These are phyloP conservation scores for Ligdia adustata DNA, from an alignment of 2,888 invertebrate genomes.

Conservation along the genomic window DNA sequence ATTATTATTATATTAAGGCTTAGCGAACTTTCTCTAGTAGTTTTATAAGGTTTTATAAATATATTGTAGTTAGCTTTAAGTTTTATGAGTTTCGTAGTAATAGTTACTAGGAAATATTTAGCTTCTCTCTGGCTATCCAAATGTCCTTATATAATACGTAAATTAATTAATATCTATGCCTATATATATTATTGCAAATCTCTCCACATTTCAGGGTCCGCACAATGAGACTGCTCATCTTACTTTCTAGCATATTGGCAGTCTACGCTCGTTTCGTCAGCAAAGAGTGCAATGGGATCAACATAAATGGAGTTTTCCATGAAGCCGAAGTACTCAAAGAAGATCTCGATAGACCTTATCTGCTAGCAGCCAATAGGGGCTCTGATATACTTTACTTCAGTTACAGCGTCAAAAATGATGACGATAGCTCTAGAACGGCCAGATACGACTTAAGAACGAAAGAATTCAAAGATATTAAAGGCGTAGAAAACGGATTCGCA, in stretches of 20 bases:
- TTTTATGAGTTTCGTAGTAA: too few relatives aligned
- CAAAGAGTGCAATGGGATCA: conserved; percentile 51
- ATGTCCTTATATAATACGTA: too few relatives aligned
- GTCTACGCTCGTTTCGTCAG: conserved; percentile 51
- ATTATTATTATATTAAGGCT: too few relatives aligned
- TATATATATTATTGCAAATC: too few relatives aligned
- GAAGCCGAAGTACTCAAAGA: conserved; percentile 54
- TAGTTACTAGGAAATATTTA: too few relatives aligned
- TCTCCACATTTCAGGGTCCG: not conserved
- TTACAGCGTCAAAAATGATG: conserved; percentile 49
- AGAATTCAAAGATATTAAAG: conserved; percentile 53
- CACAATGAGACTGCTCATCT: conserved; percentile 48
- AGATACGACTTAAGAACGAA: conserved; percentile 60
- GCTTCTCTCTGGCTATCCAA: too few relatives aligned
- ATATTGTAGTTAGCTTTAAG: too few relatives aligned
- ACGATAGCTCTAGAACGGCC: conserved; percentile 55
- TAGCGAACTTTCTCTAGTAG: too few relatives aligned
- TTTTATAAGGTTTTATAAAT: too few relatives aligned
- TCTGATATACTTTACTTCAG: conserved; percentile 65
- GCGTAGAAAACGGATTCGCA: conserved; percentile 60
- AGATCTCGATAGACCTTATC: conserved; percentile 59
- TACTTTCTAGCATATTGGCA: conserved; percentile 42
- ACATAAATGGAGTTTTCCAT: conserved; percentile 49
- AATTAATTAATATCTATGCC: too few relatives aligned
- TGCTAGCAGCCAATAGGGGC: conserved; percentile 57